Conservation (phyloP, 2,888 invertebrate genomes). For the Galerucella calmariensis region DNA sequence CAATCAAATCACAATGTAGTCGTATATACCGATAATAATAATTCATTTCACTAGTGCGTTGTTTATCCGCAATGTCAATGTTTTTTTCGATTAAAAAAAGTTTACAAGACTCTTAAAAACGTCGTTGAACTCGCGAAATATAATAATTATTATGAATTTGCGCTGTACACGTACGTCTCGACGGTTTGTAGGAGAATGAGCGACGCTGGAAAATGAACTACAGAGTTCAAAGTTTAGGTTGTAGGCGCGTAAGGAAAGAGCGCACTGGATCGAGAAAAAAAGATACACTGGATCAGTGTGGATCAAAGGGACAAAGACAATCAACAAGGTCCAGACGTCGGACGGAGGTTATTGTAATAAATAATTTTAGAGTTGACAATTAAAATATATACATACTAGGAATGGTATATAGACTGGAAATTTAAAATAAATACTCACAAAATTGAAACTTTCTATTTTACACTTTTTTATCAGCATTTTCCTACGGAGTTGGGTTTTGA, state of each 20-base stretch:
- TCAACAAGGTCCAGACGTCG: constrained; percentile 18
- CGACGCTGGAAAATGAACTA: constrained; percentile 31
- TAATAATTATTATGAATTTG: not conserved
- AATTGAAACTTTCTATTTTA: too few species aligned
- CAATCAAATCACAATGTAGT: not conserved
- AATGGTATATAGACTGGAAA: too few species aligned
- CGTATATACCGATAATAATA: too few species aligned
- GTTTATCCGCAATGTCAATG: not conserved
- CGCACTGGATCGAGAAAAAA: constrained; percentile 6
- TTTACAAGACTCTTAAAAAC: not conserved
- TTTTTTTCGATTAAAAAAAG: not conserved
- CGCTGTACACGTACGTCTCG: constrained; percentile 24
- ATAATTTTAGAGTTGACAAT: not conserved
- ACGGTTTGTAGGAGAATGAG: constrained; percentile 44
- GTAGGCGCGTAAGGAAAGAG: constrained; percentile 35
- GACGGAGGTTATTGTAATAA: not conserved
- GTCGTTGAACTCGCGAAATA: constrained; percentile 15
- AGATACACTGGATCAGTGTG: not conserved
- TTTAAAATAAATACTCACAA: too few species aligned
- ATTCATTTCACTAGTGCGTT: not conserved
- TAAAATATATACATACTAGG: too few species aligned
- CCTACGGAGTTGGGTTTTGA: too few species aligned
- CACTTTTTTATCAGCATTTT: too few species aligned
- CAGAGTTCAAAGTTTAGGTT: constrained; percentile 45
- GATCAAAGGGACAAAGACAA: not conserved